phyloP scores from a whole-genome alignment of 2,113 vertebrate species.

The Pitta sordida region DNA sequence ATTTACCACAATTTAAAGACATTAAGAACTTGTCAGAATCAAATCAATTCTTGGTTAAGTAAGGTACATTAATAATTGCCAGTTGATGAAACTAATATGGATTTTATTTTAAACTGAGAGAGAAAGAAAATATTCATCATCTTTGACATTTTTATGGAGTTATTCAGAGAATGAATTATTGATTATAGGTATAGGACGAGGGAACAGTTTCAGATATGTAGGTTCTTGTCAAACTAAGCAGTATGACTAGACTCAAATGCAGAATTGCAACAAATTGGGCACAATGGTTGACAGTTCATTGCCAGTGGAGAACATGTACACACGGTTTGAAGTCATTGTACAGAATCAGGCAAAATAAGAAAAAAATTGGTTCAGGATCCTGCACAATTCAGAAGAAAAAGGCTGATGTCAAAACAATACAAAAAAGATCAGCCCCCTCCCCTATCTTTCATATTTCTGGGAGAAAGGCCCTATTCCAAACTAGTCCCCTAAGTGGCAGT shows the following conservation, averaged over 20 bases:
- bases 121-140: constrained; percentile 53
- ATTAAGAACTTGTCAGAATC: constrained; percentile 60
- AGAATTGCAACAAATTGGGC: neutral
- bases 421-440: rapidly evolving
- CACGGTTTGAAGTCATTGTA: neutral
- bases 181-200: constrained; percentile 26
- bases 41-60: constrained; percentile 61
- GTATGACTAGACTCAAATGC: neutral
- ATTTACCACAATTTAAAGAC: constrained; percentile 54
- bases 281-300: neutral
- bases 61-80: constrained; percentile 37
- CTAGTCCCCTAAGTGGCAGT: neutral
- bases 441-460: neutral
- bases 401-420: neutral
- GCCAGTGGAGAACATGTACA: neutral
- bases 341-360: neutral
- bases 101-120: constrained; percentile 64
- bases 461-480: neutral
- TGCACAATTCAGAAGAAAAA: neutral
- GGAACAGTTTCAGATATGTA: constrained; percentile 26
- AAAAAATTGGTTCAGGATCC: neutral
- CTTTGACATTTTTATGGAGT: constrained; percentile 38
- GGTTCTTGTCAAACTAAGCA: constrained; percentile 42
- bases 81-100: constrained; percentile 55
- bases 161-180: constrained; percentile 63